Evolutionary conservation across 2,113 vertebrate genomes (phyloP).

Genomic region (Zingel zingel): DNA sequence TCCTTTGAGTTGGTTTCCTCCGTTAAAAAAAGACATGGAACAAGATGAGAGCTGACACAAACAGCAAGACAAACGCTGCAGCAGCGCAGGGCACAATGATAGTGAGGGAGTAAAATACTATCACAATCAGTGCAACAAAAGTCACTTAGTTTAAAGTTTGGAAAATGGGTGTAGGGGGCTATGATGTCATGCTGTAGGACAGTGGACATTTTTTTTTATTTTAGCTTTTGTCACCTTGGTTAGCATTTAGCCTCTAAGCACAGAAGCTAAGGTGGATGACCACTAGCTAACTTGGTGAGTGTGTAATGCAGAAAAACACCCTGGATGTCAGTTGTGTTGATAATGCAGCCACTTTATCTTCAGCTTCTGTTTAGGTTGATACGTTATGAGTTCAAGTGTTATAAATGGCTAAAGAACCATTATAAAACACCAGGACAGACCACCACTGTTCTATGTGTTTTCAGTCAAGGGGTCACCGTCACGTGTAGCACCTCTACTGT

Average conservation of each 20-base stretch:
- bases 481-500: background rate
- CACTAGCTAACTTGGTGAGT: background rate
- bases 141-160: slow-evolving; percentile 41
- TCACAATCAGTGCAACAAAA: slow-evolving; percentile 30
- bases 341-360: too few species aligned
- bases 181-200: slow-evolving; percentile 51
- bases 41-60: slow-evolving; percentile 32
- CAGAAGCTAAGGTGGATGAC: background rate
- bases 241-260: slow-evolving; percentile 8
- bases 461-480: background rate
- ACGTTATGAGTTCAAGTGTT: background rate
- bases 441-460: background rate
- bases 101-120: background rate
- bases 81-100: background rate
- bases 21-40: slow-evolving; percentile 22
- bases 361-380: background rate
- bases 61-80: slow-evolving; percentile 31
- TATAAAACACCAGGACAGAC: background rate
- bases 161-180: slow-evolving; percentile 40
- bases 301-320: background rate
- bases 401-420: background rate
- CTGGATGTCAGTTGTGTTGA: background rate
- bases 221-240: background rate
- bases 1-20: slow-evolving; percentile 29
- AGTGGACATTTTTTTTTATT: background rate